A percentile compares a stretch with the other conserved stretches of the same genome.
These are phyloP conservation scores for Octopus sinensis DNA, from an alignment of 1,140 invertebrate species.

Conservation along the genomic window DNA sequence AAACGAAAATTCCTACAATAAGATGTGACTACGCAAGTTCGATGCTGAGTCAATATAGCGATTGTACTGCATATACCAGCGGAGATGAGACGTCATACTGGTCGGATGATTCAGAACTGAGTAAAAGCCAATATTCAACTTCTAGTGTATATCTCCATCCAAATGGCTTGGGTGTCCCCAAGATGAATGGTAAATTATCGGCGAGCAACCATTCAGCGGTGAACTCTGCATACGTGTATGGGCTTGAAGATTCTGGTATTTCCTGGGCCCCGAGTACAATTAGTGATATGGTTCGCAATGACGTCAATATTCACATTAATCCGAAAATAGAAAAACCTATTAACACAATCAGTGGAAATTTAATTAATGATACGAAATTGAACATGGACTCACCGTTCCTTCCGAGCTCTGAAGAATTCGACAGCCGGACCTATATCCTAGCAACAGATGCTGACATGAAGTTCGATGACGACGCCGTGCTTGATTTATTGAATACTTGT, in stretches of 20 bases:
- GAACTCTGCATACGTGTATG: neutral
- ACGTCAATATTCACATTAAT: too few relatives aligned
- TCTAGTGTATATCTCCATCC: neutral
- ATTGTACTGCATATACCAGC: neutral
- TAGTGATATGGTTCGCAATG: too few relatives aligned
- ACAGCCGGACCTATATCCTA: slow-evolving; percentile 27
- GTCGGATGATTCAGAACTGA: neutral
- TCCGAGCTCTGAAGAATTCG: neutral
- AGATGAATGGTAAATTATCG: neutral
- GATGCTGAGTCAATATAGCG: neutral
- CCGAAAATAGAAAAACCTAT: too few relatives aligned
- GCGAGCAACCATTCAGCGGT: neutral
- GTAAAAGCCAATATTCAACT: neutral
- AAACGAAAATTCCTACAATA: neutral
- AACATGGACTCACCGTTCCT: neutral
- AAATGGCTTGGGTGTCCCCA: neutral
- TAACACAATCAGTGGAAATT: neutral
- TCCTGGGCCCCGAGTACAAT: too few relatives aligned
- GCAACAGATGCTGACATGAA: slow-evolving; percentile 39
- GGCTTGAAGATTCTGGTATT: neutral
- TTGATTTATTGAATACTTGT: slow-evolving; percentile 26
- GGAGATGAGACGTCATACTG: neutral
- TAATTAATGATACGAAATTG: neutral
- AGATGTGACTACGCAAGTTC: neutral
- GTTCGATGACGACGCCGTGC: slow-evolving; percentile 28